Evolutionary conservation across 2,888 invertebrate species (phyloP).

Genomic region (Pandemis cinnamomeana): DNA sequence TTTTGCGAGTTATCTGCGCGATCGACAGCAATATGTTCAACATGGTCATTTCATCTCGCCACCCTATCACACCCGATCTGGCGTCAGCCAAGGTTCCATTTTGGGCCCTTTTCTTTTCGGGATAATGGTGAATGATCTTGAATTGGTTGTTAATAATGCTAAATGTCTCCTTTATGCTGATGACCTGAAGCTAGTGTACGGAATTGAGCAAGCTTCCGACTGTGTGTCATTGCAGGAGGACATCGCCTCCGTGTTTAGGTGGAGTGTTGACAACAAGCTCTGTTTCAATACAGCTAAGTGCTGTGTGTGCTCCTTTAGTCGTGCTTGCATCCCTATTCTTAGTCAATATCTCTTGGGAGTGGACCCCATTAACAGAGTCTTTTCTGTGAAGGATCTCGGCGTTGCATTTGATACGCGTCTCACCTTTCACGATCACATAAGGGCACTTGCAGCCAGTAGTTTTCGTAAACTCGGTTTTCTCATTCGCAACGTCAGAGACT

Average conservation of each 20-base stretch:
- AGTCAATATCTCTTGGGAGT: neutral
- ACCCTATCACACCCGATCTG: neutral
- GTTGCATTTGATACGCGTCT: neutral
- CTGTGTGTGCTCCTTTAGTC: too few relatives aligned
- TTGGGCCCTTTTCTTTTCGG: conserved; percentile 9
- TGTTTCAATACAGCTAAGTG: conserved; percentile 3
- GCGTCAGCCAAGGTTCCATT: conserved; percentile 12
- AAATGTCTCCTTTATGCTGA: conserved; percentile 18
- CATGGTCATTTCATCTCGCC: conserved; percentile 2
- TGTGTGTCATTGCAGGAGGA: neutral
- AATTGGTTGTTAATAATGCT: conserved; percentile 9
- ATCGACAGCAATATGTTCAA: conserved; percentile 14
- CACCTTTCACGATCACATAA: neutral
- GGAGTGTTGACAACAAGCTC: conserved; percentile 29
- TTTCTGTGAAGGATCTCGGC: neutral
- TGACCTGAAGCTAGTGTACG: conserved; percentile 25
- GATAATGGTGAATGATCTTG: conserved; percentile 11
- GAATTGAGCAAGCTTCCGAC: neutral
- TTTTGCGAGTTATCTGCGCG: conserved; percentile 7
- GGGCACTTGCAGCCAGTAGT: neutral
- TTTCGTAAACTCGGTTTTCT: neutral
- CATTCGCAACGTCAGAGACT: neutral
- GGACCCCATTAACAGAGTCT: neutral
- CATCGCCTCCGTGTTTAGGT: conserved; percentile 4
- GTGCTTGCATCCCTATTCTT: neutral